A percentile compares a stretch with the other conserved stretches of the same genome.
phyloP scores from a whole-genome alignment of 2,888 invertebrate species.

The Heliconius erato region DNA sequence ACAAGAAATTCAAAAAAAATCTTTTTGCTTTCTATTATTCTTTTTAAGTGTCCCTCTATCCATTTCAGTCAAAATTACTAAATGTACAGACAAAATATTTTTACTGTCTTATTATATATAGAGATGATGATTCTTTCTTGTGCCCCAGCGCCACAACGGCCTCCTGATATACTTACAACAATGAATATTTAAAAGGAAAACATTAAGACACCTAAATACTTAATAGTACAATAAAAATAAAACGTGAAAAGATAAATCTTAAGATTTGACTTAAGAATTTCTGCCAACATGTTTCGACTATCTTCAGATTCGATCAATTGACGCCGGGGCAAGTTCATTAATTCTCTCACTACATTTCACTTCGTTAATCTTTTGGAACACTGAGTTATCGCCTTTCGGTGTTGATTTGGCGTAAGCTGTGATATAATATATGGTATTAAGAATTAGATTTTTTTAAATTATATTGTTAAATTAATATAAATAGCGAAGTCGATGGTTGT shows the following conservation, averaged over 20 bases:
- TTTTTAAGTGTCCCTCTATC: too few species aligned
- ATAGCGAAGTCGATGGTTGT: not conserved
- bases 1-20: too few species aligned
- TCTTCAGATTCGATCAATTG: constrained; percentile 46
- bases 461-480: not conserved
- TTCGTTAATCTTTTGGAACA: constrained; percentile 75
- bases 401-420: constrained; percentile 39
- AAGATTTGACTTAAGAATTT: constrained; percentile 18
- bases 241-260: not conserved
- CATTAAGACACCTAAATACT: too few species aligned
- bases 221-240: not conserved
- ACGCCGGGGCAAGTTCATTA: constrained; percentile 63
- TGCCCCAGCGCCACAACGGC: too few species aligned
- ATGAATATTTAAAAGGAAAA: too few species aligned
- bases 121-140: too few species aligned
- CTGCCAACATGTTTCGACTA: constrained; percentile 30
- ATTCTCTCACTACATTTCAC: constrained; percentile 76
- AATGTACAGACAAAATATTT: too few species aligned
- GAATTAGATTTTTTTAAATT: not conserved
- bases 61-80: too few species aligned
- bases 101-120: too few species aligned
- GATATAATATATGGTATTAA: not conserved
- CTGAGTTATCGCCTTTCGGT: constrained; percentile 68
- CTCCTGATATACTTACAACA: too few species aligned
- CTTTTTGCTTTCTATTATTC: too few species aligned